phyloP scores from a whole-genome alignment of 2,113 vertebrate genomes.

The Genyomyrus donnyi region DNA sequence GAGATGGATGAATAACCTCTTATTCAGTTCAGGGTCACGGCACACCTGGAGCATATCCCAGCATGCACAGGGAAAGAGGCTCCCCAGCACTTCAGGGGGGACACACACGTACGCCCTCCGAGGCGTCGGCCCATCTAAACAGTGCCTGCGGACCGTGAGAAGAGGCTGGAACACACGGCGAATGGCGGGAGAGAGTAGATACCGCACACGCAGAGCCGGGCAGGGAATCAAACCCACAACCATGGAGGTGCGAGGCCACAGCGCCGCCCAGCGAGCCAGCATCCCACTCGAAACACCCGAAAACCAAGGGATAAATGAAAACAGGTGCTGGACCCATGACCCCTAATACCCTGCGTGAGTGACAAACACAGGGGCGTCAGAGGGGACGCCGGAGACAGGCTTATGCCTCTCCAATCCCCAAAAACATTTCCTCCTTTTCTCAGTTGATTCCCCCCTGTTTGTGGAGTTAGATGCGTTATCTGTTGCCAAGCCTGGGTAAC shows the following conservation, averaged over 20 bases:
- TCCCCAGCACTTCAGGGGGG: background rate
- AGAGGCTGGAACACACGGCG: background rate
- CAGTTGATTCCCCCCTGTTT: background rate
- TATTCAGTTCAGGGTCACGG: background rate
- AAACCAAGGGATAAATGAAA: background rate
- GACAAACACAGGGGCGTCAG: background rate
- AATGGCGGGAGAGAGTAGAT: background rate
- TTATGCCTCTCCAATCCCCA: background rate
- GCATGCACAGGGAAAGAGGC: background rate
- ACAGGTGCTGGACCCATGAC: background rate
- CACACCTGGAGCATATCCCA: background rate
- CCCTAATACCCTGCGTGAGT: background rate
- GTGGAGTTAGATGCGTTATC: slow-evolving; percentile 26
- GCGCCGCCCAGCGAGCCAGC: background rate
- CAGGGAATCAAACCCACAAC: background rate
- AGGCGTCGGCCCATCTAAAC: background rate
- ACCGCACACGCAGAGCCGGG: background rate
- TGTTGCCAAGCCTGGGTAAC: slow-evolving; percentile 23
- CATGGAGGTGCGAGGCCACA: background rate
- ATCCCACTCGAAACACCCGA: background rate
- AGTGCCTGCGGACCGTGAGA: background rate
- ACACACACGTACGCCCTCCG: background rate
- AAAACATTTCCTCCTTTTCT: background rate
- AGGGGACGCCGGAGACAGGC: background rate
- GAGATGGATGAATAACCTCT: background rate